phyloP scores from a whole-genome alignment of 1,140 invertebrate genomes.

The Megalonaias nervosa region DNA sequence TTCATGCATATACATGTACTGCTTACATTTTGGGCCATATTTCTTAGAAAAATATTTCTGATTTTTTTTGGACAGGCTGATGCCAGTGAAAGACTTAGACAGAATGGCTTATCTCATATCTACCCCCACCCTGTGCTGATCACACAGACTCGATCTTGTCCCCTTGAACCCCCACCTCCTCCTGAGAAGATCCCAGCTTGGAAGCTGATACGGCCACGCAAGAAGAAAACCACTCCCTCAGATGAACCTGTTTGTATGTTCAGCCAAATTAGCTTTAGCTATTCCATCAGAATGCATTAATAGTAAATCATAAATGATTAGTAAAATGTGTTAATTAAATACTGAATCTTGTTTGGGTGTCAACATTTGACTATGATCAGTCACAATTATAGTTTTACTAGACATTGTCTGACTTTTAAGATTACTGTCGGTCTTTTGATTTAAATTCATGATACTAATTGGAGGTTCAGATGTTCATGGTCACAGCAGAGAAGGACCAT shows the following conservation, averaged over 20 bases:
- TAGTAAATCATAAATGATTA: no score
- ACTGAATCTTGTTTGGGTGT: no score
- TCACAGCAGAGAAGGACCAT: background rate
- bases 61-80: constrained; percentile 57
- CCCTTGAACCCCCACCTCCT: constrained; percentile 67
- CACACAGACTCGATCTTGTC: constrained; percentile 66
- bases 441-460: no score
- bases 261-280: background rate
- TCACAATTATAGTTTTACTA: no score
- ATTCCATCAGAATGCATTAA: background rate
- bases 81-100: constrained; percentile 67
- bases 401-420: no score
- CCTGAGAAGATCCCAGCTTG: constrained; percentile 68
- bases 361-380: no score
- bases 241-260: constrained; percentile 68
- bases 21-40: background rate
- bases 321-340: no score
- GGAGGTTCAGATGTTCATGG: no score
- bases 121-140: constrained; percentile 70
- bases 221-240: constrained; percentile 63
- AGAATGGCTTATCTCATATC: constrained; percentile 67
- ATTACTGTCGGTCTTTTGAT: no score
- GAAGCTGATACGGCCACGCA: constrained; percentile 70
- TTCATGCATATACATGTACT: no score
- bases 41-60: background rate